These are phyloP conservation scores for Vipera ursinii DNA, from an alignment of 2,797 vertebrate species.

Conservation along the genomic window DNA sequence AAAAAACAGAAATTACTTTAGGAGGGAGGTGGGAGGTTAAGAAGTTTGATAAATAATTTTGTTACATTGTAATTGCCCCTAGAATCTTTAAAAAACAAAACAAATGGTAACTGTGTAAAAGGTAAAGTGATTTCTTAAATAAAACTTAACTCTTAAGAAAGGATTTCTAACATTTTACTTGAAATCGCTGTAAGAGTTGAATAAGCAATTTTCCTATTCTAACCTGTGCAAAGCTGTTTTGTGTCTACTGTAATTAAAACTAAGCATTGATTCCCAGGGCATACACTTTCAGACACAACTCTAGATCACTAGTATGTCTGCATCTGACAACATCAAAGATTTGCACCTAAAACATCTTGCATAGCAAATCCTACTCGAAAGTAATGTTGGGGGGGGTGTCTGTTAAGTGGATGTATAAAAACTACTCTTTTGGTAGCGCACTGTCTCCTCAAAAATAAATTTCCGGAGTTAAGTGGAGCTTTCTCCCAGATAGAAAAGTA, in stretches of 20 bases:
- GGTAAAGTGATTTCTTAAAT: background rate
- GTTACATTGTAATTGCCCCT: conserved; percentile 41
- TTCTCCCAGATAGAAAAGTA: conserved; percentile 19
- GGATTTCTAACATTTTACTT: conserved; percentile 31
- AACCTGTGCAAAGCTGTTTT: background rate
- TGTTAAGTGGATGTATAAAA: background rate
- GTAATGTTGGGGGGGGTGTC: background rate
- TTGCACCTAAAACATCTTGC: background rate
- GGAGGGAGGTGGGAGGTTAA: background rate
- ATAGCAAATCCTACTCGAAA: background rate
- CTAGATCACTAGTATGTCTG: conserved; percentile 3
- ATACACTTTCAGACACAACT: conserved; percentile 18
- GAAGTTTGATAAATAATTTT: background rate
- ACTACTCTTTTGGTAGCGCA: background rate
- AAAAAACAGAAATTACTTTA: conserved; percentile 18
- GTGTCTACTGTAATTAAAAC: background rate
- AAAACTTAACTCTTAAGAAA: conserved; percentile 22
- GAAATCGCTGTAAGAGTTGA: conserved; percentile 45
- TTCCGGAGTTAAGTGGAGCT: background rate
- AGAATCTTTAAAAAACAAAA: conserved; percentile 45
- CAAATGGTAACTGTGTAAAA: conserved; percentile 34
- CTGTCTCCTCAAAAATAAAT: background rate
- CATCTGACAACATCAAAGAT: background rate
- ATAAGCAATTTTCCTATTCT: conserved; percentile 35
- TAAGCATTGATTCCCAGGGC: background rate